A percentile compares a stretch with the other conserved stretches of the same genome.
Evolutionary conservation across 2,113 vertebrate genomes (phyloP).

Genomic region (Choloepus hoffmanni): DNA sequence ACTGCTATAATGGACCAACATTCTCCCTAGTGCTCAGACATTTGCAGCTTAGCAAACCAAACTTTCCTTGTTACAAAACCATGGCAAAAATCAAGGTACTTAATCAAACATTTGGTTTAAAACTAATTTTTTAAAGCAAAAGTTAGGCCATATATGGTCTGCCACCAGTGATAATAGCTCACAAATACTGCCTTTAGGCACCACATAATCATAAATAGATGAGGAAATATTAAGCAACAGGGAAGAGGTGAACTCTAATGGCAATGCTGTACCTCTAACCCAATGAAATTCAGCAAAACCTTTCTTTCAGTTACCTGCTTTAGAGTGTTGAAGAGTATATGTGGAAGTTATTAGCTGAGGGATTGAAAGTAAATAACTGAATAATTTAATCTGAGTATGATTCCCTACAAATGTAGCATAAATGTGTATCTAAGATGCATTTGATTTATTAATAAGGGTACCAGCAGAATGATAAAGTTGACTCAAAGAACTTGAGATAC

Average conservation of each 20-base stretch:
- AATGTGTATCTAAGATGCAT: background rate
- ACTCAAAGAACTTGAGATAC: background rate
- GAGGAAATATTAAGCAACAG: background rate
- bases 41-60: background rate
- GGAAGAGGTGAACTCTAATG: background rate
- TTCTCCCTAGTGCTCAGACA: background rate
- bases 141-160: background rate
- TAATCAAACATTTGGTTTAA: too few species aligned
- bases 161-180: background rate
- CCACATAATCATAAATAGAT: background rate
- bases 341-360: background rate
- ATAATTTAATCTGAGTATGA: constrained; percentile 9
- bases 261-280: background rate
- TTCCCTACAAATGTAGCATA: background rate
- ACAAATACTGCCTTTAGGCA: background rate
- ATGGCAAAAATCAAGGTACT: background rate
- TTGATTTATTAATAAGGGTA: background rate
- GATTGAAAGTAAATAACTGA: constrained; percentile 17
- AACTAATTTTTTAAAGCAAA: background rate
- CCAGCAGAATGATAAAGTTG: background rate
- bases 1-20: background rate
- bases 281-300: background rate
- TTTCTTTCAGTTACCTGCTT: background rate
- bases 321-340: background rate
- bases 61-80: background rate